Percentiles rank a stretch among this genome's conserved stretches.
These are phyloP conservation scores for Glyphotaelius pellucidus DNA, from an alignment of 2,888 invertebrate species.

Conservation along the genomic window DNA sequence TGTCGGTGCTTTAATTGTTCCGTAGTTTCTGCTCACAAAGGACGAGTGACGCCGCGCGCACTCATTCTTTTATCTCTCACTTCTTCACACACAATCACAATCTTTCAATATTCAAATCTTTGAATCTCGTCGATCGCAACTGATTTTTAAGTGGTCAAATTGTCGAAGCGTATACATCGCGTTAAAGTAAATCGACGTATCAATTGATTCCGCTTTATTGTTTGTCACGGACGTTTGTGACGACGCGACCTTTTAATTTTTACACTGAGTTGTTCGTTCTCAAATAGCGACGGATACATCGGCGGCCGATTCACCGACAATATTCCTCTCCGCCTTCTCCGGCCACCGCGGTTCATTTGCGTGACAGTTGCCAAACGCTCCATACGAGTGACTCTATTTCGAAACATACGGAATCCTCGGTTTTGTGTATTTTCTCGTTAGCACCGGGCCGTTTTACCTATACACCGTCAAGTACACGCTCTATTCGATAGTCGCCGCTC, in stretches of 20 bases:
- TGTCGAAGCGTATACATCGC: slow-evolving; percentile 53
- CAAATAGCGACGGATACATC: slow-evolving; percentile 52
- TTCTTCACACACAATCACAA: slow-evolving; percentile 23
- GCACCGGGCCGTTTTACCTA: slow-evolving; percentile 22
- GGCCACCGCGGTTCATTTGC: slow-evolving; percentile 49
- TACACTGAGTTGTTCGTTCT: slow-evolving; percentile 57
- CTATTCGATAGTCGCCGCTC: slow-evolving; percentile 7
- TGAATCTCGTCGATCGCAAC: slow-evolving; percentile 44
- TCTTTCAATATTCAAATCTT: slow-evolving; percentile 15
- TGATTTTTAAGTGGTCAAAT: slow-evolving; percentile 60
- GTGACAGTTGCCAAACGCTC: slow-evolving; percentile 54
- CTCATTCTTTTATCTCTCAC: slow-evolving; percentile 27
- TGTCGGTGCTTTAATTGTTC: slow-evolving; percentile 46
- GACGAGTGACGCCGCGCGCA: slow-evolving; percentile 39
- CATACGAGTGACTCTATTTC: slow-evolving; percentile 51
- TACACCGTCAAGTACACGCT: slow-evolving; percentile 10
- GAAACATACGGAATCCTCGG: slow-evolving; percentile 45
- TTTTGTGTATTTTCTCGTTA: slow-evolving; percentile 46
- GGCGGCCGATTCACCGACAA: slow-evolving; percentile 57
- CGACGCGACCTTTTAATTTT: slow-evolving; percentile 48
- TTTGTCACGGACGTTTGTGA: slow-evolving; percentile 53
- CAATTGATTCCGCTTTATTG: slow-evolving; percentile 60
- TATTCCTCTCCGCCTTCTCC: slow-evolving; percentile 52
- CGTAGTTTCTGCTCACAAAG: slow-evolving; percentile 37
- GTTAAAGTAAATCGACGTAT: slow-evolving; percentile 39